Conservation (phyloP, 2,888 invertebrate genomes). For the Poecilus cupreus region DNA sequence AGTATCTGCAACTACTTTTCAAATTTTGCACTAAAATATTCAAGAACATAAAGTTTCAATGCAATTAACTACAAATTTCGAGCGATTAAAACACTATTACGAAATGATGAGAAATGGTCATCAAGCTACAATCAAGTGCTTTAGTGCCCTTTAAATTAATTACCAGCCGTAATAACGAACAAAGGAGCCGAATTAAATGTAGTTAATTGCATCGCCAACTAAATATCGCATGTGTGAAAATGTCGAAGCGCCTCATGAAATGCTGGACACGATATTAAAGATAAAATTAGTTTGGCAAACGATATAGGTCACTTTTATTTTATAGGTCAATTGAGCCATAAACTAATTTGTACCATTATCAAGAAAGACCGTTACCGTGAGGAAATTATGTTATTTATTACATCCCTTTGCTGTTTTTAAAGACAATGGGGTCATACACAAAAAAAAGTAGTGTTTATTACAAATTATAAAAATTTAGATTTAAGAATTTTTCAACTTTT, state of each 20-base stretch:
- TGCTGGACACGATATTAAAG: slow-evolving; percentile 27
- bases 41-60: too few species aligned
- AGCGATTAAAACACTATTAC: too few species aligned
- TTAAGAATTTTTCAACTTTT: too few species aligned
- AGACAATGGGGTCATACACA: too few species aligned
- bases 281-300: slow-evolving; percentile 19
- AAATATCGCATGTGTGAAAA: neutral
- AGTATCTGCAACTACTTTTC: too few species aligned
- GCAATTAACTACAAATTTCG: too few species aligned
- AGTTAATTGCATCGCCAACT: slow-evolving; percentile 15
- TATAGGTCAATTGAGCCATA: slow-evolving; percentile 6
- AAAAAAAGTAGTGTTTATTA: too few species aligned
- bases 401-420: too few species aligned
- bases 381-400: too few species aligned
- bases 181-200: slow-evolving; percentile 9
- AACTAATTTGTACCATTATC: slow-evolving; percentile 4
- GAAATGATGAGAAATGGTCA: neutral
- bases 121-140: neutral
- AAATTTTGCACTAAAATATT: too few species aligned
- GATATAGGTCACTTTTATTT: slow-evolving; percentile 18
- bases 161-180: neutral
- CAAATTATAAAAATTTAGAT: too few species aligned
- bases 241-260: slow-evolving; percentile 22
- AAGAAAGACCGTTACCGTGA: neutral
- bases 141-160: slow-evolving; percentile 32